Evolutionary conservation across 2,113 vertebrate species (phyloP).

Genomic region (Benitochromis conjunctus): DNA sequence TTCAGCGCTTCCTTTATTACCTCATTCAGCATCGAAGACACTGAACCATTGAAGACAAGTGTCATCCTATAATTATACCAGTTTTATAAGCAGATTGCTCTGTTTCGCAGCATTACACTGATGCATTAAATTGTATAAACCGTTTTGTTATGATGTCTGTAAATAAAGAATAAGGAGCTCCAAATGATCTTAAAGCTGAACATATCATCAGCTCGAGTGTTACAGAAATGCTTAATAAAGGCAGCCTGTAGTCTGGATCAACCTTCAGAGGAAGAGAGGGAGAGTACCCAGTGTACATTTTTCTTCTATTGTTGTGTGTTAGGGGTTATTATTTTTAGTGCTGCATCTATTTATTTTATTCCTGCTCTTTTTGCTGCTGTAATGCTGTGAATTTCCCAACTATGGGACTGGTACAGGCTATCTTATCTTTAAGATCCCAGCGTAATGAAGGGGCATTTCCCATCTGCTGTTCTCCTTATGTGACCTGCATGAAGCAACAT

Average conservation of each 20-base stretch:
- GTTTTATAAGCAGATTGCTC: neutral
- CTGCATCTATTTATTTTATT: neutral
- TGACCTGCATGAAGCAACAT: neutral
- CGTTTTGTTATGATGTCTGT: neutral
- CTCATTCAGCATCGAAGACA: neutral
- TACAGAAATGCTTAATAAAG: neutral
- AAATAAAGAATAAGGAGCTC: neutral
- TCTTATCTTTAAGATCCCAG: neutral
- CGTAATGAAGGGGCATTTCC: neutral
- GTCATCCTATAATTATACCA: neutral
- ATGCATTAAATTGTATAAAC: neutral
- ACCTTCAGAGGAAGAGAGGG: neutral
- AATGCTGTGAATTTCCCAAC: neutral
- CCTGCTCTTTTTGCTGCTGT: neutral
- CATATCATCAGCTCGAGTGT: too few relatives aligned
- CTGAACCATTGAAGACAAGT: neutral
- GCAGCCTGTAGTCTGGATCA: neutral
- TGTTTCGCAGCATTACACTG: neutral
- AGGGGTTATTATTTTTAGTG: neutral
- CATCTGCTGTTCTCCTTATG: neutral
- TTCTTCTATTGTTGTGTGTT: neutral
- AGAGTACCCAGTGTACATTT: neutral
- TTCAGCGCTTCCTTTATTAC: neutral
- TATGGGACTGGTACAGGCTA: neutral
- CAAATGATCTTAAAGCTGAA: neutral